Percentiles rank a stretch among this genome's conserved stretches.
These are phyloP conservation scores for Cryptosula pallasiana DNA, from an alignment of 2,888 invertebrate species.

Conservation along the genomic window DNA sequence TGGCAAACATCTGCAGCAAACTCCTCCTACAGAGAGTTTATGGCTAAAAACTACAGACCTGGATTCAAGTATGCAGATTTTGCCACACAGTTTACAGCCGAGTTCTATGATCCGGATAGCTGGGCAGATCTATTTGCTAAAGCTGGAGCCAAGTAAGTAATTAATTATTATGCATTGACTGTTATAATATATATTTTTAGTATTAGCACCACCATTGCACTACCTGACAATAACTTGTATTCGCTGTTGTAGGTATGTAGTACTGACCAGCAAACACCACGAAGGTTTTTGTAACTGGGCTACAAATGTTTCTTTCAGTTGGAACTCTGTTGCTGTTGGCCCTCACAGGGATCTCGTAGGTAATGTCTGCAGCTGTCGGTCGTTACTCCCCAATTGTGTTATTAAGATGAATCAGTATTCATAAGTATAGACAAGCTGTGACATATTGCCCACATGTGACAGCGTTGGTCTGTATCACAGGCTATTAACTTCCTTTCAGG, in stretches of 20 bases:
- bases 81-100: slow-evolving; percentile 74
- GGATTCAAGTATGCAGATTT: slow-evolving; percentile 86
- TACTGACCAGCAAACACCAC: slow-evolving; percentile 77
- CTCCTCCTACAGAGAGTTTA: slow-evolving; percentile 57
- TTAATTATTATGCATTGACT: not conserved
- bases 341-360: slow-evolving; percentile 66
- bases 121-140: slow-evolving; percentile 78
- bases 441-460: too few species aligned
- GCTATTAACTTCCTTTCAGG: too few species aligned
- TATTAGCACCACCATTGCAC: not conserved
- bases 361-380: slow-evolving; percentile 50
- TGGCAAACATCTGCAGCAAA: slow-evolving; percentile 30
- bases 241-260: slow-evolving; percentile 59
- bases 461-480: not conserved
- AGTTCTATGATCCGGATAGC: slow-evolving; percentile 74
- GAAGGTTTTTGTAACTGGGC: slow-evolving; percentile 77
- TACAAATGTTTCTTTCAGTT: slow-evolving; percentile 69
- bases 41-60: slow-evolving; percentile 76
- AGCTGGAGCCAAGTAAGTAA: slow-evolving; percentile 74
- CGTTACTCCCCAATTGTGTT: too few species aligned
- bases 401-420: not conserved
- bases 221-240: not conserved
- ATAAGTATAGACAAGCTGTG: not conserved
- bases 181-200: not conserved
- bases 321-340: slow-evolving; percentile 73